Conservation (phyloP, 1,140 invertebrate genomes). For the Brachionus plicatilis region DNA sequence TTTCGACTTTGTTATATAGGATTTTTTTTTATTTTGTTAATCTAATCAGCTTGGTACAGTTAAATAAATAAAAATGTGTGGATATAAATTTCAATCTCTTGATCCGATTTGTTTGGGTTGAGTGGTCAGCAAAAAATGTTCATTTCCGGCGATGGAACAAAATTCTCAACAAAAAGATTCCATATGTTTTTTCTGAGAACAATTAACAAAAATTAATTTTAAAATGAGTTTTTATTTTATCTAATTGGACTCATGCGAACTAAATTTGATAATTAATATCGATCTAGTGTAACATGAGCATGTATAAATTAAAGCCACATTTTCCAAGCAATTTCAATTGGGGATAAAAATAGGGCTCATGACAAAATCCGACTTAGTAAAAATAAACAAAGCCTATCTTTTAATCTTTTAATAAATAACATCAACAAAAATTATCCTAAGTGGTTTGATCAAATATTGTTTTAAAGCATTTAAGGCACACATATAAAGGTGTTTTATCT, state of each 20-base stretch:
- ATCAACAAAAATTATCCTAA: neutral
- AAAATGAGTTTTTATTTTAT: neutral
- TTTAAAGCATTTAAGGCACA: neutral
- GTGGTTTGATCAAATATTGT: neutral
- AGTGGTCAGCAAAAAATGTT: neutral
- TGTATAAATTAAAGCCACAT: neutral
- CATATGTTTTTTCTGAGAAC: neutral
- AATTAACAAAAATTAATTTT: neutral
- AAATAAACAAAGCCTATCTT: neutral
- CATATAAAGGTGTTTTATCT: neutral
- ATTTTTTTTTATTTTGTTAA: too few species aligned
- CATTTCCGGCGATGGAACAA: neutral
- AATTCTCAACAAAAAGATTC: neutral
- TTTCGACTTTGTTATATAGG: too few species aligned
- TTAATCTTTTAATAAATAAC: neutral
- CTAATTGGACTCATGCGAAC: neutral
- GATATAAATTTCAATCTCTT: neutral
- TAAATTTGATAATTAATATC: neutral
- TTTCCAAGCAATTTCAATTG: neutral
- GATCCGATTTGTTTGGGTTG: neutral
- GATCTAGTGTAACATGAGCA: neutral
- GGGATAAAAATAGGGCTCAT: neutral
- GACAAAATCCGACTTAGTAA: neutral
- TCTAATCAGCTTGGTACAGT: too few species aligned
- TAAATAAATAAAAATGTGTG: neutral